A percentile compares a stretch with the other conserved stretches of the same genome.
Conservation (phyloP, 2,888 invertebrate species). For the Volucella zonaria region DNA sequence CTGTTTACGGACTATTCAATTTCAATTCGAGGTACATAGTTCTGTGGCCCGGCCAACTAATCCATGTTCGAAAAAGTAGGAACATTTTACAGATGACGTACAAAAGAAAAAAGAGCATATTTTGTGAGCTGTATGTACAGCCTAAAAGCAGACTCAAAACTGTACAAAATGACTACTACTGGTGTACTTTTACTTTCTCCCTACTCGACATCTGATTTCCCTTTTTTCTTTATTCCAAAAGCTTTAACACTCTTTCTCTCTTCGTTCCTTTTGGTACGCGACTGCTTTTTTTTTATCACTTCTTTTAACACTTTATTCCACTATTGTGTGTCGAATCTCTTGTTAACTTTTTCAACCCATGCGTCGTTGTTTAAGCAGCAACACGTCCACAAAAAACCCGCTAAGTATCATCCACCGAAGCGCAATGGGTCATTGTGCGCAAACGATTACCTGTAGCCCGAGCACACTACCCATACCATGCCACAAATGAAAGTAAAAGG, state of each 20-base stretch:
- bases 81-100: no score
- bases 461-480: not conserved
- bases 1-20: no score
- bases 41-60: no score
- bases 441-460: conserved; percentile 11
- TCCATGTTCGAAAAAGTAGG: no score
- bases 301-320: conserved; percentile 22
- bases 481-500: conserved; percentile 48
- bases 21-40: no score
- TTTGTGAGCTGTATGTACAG: conserved; percentile 14
- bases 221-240: conserved; percentile 26
- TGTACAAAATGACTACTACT: not conserved
- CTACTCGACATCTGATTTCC: conserved; percentile 15
- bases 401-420: conserved; percentile 14
- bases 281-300: conserved; percentile 29
- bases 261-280: not conserved
- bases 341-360: conserved; percentile 43
- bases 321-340: conserved; percentile 3
- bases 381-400: conserved; percentile 51
- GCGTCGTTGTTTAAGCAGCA: conserved; percentile 27
- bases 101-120: conserved; percentile 15
- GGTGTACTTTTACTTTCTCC: conserved; percentile 49
- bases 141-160: conserved; percentile 60
- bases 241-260: conserved; percentile 37
- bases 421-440: conserved; percentile 59